Evolutionary conservation across 2,888 invertebrate genomes (phyloP).

Genomic region (Antheraea yamamai): DNA sequence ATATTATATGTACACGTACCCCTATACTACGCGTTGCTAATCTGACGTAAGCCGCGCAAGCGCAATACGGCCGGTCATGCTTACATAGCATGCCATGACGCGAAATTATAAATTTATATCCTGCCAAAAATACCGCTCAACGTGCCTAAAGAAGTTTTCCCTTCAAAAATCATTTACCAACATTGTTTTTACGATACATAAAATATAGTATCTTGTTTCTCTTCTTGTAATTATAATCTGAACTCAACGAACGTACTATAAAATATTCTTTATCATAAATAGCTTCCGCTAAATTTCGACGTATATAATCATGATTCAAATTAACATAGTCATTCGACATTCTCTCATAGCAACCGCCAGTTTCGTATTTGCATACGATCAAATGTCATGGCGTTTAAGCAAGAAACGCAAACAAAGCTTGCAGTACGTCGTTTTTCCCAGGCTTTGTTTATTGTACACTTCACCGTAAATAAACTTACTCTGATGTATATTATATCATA

Average conservation of each 20-base stretch:
- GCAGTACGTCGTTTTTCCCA: constrained; percentile 53
- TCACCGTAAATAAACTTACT: not conserved
- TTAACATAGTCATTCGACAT: constrained; percentile 17
- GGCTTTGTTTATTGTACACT: constrained; percentile 52
- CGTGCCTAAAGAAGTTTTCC: no score
- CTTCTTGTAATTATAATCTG: not conserved
- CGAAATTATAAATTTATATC: no score
- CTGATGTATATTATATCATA: not conserved
- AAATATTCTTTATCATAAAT: not conserved
- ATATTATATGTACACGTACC: no score
- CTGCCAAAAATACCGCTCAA: no score
- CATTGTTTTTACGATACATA: no score
- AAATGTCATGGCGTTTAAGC: constrained; percentile 48
- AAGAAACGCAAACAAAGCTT: constrained; percentile 43
- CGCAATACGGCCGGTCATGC: no score
- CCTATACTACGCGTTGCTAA: no score
- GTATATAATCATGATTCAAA: constrained; percentile 9
- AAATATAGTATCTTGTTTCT: not conserved
- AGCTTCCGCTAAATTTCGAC: not conserved
- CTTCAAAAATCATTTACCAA: no score
- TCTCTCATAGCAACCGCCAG: constrained; percentile 17
- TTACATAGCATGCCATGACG: no score
- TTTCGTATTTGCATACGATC: constrained; percentile 43
- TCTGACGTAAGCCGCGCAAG: no score
- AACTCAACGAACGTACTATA: not conserved